These are phyloP conservation scores for Mixornis gularis DNA, from an alignment of 2,113 vertebrate species.

Conservation along the genomic window DNA sequence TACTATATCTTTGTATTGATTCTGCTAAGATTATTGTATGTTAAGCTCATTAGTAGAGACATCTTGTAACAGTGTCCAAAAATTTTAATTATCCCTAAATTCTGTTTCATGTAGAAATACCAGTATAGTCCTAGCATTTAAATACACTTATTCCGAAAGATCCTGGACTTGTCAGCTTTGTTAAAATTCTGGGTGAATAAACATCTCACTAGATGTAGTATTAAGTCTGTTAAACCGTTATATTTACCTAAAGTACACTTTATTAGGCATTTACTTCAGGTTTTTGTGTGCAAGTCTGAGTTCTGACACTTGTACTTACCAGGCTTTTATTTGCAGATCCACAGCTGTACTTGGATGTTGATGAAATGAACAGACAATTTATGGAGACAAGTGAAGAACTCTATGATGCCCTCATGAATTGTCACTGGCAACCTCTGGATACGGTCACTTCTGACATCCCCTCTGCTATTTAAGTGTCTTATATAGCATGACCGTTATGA, in stretches of 20 bases:
- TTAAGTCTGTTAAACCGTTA: not conserved
- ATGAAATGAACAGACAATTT: conserved; percentile 84
- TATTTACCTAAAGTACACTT: not conserved
- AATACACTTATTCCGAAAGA: not conserved
- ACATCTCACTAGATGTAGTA: not conserved
- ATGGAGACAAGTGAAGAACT: conserved; percentile 90
- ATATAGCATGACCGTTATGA: conserved; percentile 70
- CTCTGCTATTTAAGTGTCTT: conserved; percentile 67
- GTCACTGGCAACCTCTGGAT: conserved; percentile 88
- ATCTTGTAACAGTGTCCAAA: not conserved
- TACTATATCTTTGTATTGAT: not conserved
- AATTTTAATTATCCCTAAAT: not conserved
- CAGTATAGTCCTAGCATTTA: not conserved
- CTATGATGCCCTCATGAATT: conserved; percentile 86
- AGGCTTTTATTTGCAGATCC: conserved; percentile 64
- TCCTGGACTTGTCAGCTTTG: not conserved
- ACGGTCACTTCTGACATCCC: conserved; percentile 78
- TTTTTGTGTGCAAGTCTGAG: not conserved
- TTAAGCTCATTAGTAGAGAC: not conserved
- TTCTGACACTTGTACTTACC: not conserved
- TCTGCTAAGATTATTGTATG: not conserved
- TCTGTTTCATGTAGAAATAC: not conserved
- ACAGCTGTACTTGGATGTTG: conserved; percentile 75
- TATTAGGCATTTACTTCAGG: not conserved
- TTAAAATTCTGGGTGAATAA: not conserved